A percentile compares a stretch with the other conserved stretches of the same genome.
phyloP scores from a whole-genome alignment of 2,797 vertebrate species.

The Scolopax bukidnonensis region DNA sequence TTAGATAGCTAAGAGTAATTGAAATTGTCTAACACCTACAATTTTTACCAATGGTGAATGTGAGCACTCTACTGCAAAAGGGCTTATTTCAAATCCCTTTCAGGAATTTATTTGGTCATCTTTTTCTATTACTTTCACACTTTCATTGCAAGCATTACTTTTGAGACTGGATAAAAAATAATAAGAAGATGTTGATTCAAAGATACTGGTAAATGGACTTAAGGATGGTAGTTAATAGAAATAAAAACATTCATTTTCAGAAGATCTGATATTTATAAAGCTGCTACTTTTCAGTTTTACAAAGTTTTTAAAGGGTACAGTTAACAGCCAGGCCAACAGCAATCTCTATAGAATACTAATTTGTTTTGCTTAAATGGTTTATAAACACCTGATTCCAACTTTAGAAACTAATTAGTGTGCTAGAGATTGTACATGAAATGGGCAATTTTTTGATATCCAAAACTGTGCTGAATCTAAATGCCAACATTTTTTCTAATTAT shows the following conservation, averaged over 20 bases:
- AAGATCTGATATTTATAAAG: background rate
- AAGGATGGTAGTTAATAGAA: background rate
- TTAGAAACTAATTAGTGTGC: conserved; percentile 54
- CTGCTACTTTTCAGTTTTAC: background rate
- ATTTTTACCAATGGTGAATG: background rate
- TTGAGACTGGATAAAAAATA: background rate
- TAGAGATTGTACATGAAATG: conserved; percentile 13
- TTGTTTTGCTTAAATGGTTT: conserved; percentile 57
- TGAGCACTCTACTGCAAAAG: background rate
- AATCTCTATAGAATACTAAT: conserved; percentile 2
- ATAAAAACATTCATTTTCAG: background rate
- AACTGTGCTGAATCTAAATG: conserved; percentile 45
- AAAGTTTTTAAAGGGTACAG: background rate
- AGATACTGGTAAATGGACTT: background rate
- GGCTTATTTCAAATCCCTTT: background rate
- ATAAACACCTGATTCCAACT: conserved; percentile 44
- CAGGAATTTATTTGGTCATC: background rate
- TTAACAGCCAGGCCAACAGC: background rate
- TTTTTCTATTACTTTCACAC: background rate
- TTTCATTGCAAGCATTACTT: background rate
- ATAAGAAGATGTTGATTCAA: background rate
- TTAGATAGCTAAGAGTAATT: background rate
- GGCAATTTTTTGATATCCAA: background rate
- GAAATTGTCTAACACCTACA: background rate
- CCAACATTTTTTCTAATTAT: conserved; percentile 42